These are phyloP conservation scores for Drosophila borealis DNA, from an alignment of 2,888 invertebrate genomes.

Conservation along the genomic window DNA sequence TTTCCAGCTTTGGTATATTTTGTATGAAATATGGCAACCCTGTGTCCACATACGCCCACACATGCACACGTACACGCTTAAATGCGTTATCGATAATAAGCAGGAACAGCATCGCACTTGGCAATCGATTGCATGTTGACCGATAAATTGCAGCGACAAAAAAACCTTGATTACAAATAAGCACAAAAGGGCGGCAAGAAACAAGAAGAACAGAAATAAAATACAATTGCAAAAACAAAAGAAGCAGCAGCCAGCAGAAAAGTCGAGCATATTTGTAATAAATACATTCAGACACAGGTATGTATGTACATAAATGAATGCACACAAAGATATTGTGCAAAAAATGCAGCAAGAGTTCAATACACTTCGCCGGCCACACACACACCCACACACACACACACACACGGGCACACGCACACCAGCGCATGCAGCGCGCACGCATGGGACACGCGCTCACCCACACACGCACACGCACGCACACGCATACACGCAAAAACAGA, in stretches of 20 bases:
- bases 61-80: too few species aligned
- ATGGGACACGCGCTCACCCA: slow-evolving; percentile 40
- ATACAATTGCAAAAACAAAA: slow-evolving; percentile 53
- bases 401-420: slow-evolving; percentile 24
- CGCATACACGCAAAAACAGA: slow-evolving; percentile 18
- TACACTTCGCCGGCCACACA: slow-evolving; percentile 57
- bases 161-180: slow-evolving; percentile 27
- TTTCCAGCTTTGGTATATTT: too few species aligned
- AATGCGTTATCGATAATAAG: slow-evolving; percentile 5
- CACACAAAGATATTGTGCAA: slow-evolving; percentile 63
- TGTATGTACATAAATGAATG: background rate
- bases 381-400: slow-evolving; percentile 5
- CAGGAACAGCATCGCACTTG: slow-evolving; percentile 12
- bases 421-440: slow-evolving; percentile 37
- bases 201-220: slow-evolving; percentile 10
- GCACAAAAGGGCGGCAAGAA: slow-evolving; percentile 26
- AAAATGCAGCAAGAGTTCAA: slow-evolving; percentile 77
- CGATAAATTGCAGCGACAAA: slow-evolving; percentile 41
- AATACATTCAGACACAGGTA: slow-evolving; percentile 6
- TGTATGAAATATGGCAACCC: too few species aligned
- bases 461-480: slow-evolving; percentile 23
- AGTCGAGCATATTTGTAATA: slow-evolving; percentile 44
- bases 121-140: slow-evolving; percentile 43
- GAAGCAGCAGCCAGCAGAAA: slow-evolving; percentile 41
- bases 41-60: too few species aligned